phyloP scores from a whole-genome alignment of 2,888 invertebrate genomes.

The Meandrusa payeni region DNA sequence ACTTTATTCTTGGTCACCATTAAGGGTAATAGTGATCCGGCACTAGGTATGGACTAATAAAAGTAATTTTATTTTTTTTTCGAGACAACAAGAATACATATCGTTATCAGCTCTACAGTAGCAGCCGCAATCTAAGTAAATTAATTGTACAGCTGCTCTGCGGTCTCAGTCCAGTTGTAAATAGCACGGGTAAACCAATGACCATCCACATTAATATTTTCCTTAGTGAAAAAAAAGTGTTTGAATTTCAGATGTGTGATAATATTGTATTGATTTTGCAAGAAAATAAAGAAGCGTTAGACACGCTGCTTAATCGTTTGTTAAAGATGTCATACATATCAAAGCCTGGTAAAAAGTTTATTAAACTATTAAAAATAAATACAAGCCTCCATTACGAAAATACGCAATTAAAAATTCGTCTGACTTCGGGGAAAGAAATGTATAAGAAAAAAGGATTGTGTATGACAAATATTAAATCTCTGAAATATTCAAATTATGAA shows the following conservation, averaged over 20 bases:
- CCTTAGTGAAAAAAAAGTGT: too few relatives aligned
- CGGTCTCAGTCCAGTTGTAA: too few relatives aligned
- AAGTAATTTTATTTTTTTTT: too few relatives aligned
- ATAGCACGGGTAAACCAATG: too few relatives aligned
- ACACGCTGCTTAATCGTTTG: slow-evolving; percentile 36
- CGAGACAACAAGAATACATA: too few relatives aligned
- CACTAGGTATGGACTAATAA: too few relatives aligned
- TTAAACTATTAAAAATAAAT: slow-evolving; percentile 41
- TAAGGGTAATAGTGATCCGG: too few relatives aligned
- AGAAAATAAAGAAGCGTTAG: slow-evolving; percentile 39
- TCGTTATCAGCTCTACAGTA: too few relatives aligned
- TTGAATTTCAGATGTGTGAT: slow-evolving; percentile 41
- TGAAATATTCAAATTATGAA: slow-evolving; percentile 1
- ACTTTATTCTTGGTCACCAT: too few relatives aligned
- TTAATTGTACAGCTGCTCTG: too few relatives aligned
- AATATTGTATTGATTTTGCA: slow-evolving; percentile 37
- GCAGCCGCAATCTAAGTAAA: too few relatives aligned
- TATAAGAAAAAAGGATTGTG: slow-evolving; percentile 8
- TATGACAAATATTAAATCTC: slow-evolving; percentile 11
- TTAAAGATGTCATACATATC: slow-evolving; percentile 34
- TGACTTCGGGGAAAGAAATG: slow-evolving; percentile 15
- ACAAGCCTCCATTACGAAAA: slow-evolving; percentile 45
- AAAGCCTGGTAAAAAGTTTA: slow-evolving; percentile 37
- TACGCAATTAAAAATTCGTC: slow-evolving; percentile 40
- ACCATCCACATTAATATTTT: too few relatives aligned